These are phyloP conservation scores for Allobates femoralis DNA, from an alignment of 2,797 vertebrate species.

Conservation along the genomic window DNA sequence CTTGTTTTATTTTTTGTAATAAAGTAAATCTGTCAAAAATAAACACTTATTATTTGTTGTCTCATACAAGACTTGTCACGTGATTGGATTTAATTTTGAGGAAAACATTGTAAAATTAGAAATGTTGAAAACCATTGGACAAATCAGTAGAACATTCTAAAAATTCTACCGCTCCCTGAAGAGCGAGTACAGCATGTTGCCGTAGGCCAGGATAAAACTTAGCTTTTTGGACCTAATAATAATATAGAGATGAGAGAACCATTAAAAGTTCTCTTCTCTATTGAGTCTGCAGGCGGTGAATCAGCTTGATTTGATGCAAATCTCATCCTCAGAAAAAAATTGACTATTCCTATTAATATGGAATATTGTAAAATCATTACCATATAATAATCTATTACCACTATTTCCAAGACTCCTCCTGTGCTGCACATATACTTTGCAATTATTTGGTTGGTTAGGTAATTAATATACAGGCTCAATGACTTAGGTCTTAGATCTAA, in stretches of 20 bases:
- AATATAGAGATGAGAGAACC: background rate
- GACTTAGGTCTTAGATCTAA: background rate
- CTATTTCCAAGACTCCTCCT: background rate
- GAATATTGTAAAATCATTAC: background rate
- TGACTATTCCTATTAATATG: background rate
- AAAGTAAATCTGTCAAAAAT: slow-evolving; percentile 4
- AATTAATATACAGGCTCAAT: background rate
- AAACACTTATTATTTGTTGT: background rate
- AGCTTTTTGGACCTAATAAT: background rate
- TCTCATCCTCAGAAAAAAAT: background rate
- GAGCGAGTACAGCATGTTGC: background rate
- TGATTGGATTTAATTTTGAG: background rate
- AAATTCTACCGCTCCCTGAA: background rate
- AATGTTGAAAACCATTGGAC: background rate
- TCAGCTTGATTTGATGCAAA: background rate
- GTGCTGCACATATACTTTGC: background rate
- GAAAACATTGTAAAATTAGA: background rate
- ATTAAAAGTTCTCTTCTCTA: background rate
- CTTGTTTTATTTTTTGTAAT: background rate
- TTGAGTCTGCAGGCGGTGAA: background rate
- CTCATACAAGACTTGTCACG: background rate
- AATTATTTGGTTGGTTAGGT: background rate
- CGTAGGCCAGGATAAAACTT: background rate
- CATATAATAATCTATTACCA: background rate
- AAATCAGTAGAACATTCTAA: background rate